Evolutionary conservation across 2,113 vertebrate species (phyloP).

Genomic region (Dicrurus megarhynchus): DNA sequence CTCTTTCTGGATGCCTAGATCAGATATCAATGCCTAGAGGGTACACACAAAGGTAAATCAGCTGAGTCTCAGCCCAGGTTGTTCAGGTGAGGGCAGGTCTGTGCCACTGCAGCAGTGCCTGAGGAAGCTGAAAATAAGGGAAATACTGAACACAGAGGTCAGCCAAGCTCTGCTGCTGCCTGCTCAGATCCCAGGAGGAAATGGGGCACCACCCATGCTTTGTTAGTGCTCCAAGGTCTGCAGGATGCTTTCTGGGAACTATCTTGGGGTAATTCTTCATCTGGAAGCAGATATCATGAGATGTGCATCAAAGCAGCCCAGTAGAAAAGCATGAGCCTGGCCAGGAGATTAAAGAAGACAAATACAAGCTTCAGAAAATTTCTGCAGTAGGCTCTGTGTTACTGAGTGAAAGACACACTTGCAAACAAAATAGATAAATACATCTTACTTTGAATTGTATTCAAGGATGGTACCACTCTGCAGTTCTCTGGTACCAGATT

Average conservation of each 20-base stretch:
- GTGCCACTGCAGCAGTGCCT: accelerated
- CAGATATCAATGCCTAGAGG: not conserved
- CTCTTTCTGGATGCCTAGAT: not conserved
- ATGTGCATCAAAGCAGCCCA: not conserved
- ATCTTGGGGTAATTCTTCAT: not conserved
- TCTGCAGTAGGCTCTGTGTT: not conserved
- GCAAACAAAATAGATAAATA: not conserved
- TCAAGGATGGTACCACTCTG: accelerated
- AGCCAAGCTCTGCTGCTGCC: not conserved
- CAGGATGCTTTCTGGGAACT: not conserved
- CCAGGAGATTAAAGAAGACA: not conserved
- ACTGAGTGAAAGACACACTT: not conserved
- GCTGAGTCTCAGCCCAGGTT: not conserved
- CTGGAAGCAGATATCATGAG: not conserved
- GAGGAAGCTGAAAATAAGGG: not conserved
- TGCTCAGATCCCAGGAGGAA: not conserved
- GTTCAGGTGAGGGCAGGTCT: not conserved
- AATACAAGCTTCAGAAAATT: not conserved
- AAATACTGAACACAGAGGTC: accelerated
- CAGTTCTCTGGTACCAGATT: not conserved
- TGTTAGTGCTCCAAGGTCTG: not conserved
- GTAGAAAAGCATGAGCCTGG: not conserved
- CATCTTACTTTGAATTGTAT: not conserved
- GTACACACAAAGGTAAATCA: not conserved
- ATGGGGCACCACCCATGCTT: accelerated